These are phyloP conservation scores for Melolontha melolontha DNA, from an alignment of 2,888 invertebrate species.

Conservation along the genomic window DNA sequence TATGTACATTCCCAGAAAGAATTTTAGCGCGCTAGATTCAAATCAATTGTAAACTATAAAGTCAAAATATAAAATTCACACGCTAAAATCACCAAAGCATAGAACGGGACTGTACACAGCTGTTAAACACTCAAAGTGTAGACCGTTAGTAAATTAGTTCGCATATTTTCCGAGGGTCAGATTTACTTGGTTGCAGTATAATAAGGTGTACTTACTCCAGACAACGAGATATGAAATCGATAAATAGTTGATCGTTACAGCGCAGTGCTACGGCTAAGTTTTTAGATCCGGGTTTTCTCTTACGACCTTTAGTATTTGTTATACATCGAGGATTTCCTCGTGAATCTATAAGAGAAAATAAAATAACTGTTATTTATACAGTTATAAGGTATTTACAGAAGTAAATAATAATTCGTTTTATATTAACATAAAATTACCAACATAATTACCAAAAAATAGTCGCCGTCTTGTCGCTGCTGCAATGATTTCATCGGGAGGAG, in stretches of 20 bases:
- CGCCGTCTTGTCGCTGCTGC: slow-evolving; percentile 86
- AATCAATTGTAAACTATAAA: no score
- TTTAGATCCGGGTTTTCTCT: slow-evolving; percentile 88
- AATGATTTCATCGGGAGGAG: slow-evolving; percentile 89
- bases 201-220: slow-evolving; percentile 81
- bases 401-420: no score
- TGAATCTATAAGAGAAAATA: slow-evolving; percentile 73
- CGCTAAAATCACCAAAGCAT: no score
- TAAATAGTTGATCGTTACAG: slow-evolving; percentile 88
- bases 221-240: slow-evolving; percentile 91
- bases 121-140: no score
- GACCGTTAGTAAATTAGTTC: no score
- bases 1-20: no score
- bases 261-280: slow-evolving; percentile 84
- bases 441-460: slow-evolving; percentile 91
- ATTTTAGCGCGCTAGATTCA: no score
- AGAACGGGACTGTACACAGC: no score
- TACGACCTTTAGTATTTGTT: slow-evolving; percentile 94
- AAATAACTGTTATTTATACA: not conserved
- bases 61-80: no score
- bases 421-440: slow-evolving; percentile 66
- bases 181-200: no score
- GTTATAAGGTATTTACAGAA: slow-evolving; percentile 5
- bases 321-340: slow-evolving; percentile 91
- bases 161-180: no score